Conservation (phyloP, 2,797 vertebrate genomes). For the Borostomias antarcticus region DNA sequence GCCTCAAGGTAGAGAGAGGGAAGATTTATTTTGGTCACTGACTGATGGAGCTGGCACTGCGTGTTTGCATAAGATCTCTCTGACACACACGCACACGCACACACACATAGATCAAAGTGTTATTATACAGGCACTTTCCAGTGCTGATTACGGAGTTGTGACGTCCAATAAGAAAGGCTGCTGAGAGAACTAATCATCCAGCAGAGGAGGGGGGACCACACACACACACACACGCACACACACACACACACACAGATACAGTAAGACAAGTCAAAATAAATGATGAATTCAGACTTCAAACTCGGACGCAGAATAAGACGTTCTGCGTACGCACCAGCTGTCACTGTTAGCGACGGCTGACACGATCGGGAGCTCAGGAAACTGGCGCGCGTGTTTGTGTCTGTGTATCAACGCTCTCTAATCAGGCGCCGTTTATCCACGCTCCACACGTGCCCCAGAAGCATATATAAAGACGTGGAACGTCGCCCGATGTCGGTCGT, state of each 20-base stretch:
- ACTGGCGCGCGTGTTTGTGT: not conserved
- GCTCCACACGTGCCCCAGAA: slow-evolving; percentile 26
- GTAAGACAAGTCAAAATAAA: not conserved
- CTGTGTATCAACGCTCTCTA: too few relatives aligned
- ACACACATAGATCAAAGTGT: slow-evolving; percentile 20
- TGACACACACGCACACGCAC: slow-evolving; percentile 4
- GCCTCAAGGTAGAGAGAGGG: not conserved
- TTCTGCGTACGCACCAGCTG: not conserved
- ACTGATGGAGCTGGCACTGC: slow-evolving; percentile 21
- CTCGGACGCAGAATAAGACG: not conserved
- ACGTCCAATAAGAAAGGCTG: not conserved
- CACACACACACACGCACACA: not conserved
- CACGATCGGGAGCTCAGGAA: not conserved
- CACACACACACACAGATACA: not conserved
- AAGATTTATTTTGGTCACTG: slow-evolving; percentile 39
- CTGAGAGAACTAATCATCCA: not conserved
- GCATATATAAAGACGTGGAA: slow-evolving; percentile 41
- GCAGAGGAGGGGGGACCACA: not conserved
- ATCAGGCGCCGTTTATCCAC: too few relatives aligned
- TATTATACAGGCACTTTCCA: slow-evolving; percentile 19
- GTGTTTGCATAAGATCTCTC: slow-evolving; percentile 25
- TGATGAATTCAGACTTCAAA: not conserved
- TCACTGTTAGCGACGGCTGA: not conserved
- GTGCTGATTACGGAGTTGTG: slow-evolving; percentile 7
- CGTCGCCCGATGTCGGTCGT: slow-evolving; percentile 30